phyloP scores from a whole-genome alignment of 1,140 invertebrate genomes.

The Drosophila chauvacae region DNA sequence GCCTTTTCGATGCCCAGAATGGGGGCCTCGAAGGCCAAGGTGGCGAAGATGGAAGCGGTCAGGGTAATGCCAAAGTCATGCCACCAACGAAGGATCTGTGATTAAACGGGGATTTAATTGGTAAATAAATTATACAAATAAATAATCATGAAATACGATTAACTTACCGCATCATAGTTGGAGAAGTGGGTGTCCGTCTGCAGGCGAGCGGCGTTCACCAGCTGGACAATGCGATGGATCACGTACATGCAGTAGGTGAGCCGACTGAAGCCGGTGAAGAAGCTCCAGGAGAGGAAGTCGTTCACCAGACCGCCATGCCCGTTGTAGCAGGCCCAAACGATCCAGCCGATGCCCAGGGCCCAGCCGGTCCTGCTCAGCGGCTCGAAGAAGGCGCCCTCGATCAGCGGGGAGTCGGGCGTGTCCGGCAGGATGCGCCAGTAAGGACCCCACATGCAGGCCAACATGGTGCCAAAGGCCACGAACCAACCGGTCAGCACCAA shows the following conservation, averaged over 20 bases:
- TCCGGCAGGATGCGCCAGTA: slow-evolving; percentile 87
- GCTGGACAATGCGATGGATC: slow-evolving; percentile 86
- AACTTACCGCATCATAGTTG: slow-evolving; percentile 68
- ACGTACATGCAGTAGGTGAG: slow-evolving; percentile 90
- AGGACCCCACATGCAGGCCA: slow-evolving; percentile 85
- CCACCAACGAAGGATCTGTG: slow-evolving; percentile 78
- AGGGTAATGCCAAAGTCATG: slow-evolving; percentile 79
- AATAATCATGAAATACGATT: neutral
- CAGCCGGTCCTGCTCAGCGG: slow-evolving; percentile 88
- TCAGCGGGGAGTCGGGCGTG: slow-evolving; percentile 86
- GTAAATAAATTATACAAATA: neutral
- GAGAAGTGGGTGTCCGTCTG: slow-evolving; percentile 70
- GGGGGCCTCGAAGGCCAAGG: slow-evolving; percentile 77
- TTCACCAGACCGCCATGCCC: slow-evolving; percentile 88
- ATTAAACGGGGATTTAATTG: no score
- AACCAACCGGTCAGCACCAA: slow-evolving; percentile 74
- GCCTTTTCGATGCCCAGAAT: slow-evolving; percentile 82
- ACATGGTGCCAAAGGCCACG: slow-evolving; percentile 85
- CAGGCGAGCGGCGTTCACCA: slow-evolving; percentile 70
- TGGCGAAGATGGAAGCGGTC: slow-evolving; percentile 73
- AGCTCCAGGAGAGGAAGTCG: slow-evolving; percentile 88
- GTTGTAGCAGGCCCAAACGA: slow-evolving; percentile 89
- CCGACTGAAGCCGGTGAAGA: slow-evolving; percentile 88
- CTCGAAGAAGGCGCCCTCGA: slow-evolving; percentile 88
- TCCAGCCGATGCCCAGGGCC: slow-evolving; percentile 89